Evolutionary conservation across 2,113 vertebrate species (phyloP).

Genomic region (Leiothrix lutea): DNA sequence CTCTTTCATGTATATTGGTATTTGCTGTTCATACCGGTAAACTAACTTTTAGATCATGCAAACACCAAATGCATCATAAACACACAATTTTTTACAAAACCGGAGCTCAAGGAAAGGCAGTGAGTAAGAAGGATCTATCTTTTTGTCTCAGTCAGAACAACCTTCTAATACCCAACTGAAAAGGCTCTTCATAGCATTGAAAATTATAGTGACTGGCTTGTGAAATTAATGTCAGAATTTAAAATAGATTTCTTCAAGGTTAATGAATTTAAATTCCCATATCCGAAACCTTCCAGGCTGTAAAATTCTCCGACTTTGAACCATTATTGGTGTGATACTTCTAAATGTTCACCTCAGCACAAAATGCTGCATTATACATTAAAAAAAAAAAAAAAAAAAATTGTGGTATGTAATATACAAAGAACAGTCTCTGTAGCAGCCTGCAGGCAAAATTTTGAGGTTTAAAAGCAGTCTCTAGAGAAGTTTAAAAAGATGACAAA

Average conservation of each 20-base stretch:
- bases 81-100: background rate
- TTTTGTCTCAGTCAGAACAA: background rate
- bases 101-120: background rate
- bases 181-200: background rate
- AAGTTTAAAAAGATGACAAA: constrained; percentile 29
- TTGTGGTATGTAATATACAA: background rate
- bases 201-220: constrained; percentile 2
- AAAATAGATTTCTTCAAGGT: background rate
- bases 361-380: background rate
- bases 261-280: constrained; percentile 22
- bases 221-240: background rate
- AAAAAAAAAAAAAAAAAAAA: too few relatives aligned
- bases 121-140: background rate
- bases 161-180: background rate
- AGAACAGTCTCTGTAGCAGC: background rate
- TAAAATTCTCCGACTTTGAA: background rate
- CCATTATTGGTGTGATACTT: background rate
- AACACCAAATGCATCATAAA: background rate
- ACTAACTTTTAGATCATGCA: background rate
- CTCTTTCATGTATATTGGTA: background rate
- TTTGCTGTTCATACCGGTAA: background rate
- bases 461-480: background rate
- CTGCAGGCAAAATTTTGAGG: constrained; percentile 28
- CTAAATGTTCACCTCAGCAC: background rate
- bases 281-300: background rate